Conservation (phyloP, 1,140 invertebrate genomes). For the Leptinotarsa lineolata region DNA sequence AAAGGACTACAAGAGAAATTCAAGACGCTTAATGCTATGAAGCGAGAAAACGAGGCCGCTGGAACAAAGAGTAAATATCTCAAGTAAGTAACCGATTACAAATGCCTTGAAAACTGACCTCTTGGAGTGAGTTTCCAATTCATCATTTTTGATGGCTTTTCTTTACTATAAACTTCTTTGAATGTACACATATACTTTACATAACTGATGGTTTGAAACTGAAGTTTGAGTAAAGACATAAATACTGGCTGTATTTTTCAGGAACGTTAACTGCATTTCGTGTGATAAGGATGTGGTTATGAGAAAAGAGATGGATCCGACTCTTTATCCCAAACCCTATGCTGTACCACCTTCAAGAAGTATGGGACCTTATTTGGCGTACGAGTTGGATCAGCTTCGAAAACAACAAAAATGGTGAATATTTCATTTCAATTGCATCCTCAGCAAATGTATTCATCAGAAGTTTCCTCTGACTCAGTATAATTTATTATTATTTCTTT, state of each 20-base stretch:
- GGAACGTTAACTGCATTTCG: conserved; percentile 73
- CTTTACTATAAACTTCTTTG: no score
- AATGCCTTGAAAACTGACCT: no score
- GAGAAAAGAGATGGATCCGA: conserved; percentile 62
- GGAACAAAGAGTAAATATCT: conserved; percentile 61
- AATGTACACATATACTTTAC: no score
- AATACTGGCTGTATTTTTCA: conserved; percentile 43
- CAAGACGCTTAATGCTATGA: conserved; percentile 60
- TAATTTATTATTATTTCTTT: no score
- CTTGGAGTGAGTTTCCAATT: no score
- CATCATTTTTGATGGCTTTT: no score
- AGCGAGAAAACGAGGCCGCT: conserved; percentile 69
- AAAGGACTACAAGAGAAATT: conserved; percentile 67
- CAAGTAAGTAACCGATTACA: conserved; percentile 24
- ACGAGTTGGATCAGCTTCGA: conserved; percentile 67
- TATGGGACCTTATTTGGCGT: conserved; percentile 69
- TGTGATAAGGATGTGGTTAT: conserved; percentile 74
- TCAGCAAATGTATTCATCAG: no score
- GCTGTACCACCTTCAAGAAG: conserved; percentile 60
- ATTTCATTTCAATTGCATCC: no score
- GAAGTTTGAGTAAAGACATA: no score
- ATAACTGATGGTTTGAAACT: no score
- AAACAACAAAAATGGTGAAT: conserved; percentile 59
- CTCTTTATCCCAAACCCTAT: conserved; percentile 56
- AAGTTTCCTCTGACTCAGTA: no score